Base-by-base conservation (phyloP, 2,888 invertebrate species). In the Metellina segmentata region DNA sequence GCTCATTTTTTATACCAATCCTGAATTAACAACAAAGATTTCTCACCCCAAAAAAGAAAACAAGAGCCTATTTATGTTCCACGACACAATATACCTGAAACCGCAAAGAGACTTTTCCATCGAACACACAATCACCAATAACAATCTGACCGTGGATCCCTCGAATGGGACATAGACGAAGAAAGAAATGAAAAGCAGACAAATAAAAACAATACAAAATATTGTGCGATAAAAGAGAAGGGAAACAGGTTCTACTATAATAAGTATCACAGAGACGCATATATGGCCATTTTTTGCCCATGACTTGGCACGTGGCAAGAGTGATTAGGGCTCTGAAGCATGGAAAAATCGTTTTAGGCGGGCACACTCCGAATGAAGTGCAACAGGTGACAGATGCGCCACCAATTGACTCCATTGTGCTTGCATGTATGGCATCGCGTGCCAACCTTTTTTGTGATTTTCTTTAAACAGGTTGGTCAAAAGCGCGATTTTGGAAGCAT, bases 351-450 rank as follows among this genome's bases (percentile, higher is more conserved):
- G 89, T 89, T 89, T 89, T 53, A 48, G 82, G 34, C 8, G 16
- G 52, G 49, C 49, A 48, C 69, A 69, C 20, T 49, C 20, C 81
- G 13, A 69, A 69, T 19, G 16, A 20, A 72, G 20, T 69, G 71
- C 79, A 90, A 90, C 89, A 90, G 89, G 89, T 90, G 89, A 90
- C 89, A 85, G 85, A 90, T 90, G 79, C 79, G 51, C 61, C 71
- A 51, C 19, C 83, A 79, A 61, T 85, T 90, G 79, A 90, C 81
- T 78, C 53, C 19, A 85, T 85, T 85, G 81, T 85, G 34, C n/a
- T 90, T 69, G 19, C 8, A 20, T 51, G 34, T 81, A 49, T 49
- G 77, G 52, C 61, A 61, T 83, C 89, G 85, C 85, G 89, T 79
- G 89, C 83, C 79, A 20, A 16, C 11, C n/a, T 20, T 83, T 83